Evolutionary conservation across 2,797 vertebrate genomes (phyloP).

Genomic region (Alectoris magna): DNA sequence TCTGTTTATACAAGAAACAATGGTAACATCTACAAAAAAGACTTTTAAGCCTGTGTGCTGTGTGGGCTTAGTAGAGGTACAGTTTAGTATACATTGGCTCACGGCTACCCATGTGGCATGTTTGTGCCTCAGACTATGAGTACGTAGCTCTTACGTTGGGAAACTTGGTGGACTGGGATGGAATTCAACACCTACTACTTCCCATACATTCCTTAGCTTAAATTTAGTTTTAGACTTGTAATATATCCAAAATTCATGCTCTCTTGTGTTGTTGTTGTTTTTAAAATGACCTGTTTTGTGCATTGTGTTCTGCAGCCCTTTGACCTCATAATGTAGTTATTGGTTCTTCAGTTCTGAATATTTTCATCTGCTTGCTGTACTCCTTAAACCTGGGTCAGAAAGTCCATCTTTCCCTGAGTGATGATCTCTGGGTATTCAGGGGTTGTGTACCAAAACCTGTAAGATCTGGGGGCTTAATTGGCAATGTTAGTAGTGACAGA

Average conservation of each 20-base stretch:
- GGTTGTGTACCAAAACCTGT: neutral
- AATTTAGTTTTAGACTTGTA: neutral
- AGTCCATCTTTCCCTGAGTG: neutral
- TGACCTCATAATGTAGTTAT: neutral
- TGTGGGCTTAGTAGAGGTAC: neutral
- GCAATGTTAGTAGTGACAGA: neutral
- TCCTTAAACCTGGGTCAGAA: neutral
- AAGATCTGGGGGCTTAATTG: neutral
- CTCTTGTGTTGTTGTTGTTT: neutral
- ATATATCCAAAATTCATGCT: neutral
- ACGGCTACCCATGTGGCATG: fast-evolving
- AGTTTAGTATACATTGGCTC: neutral
- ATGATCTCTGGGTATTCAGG: neutral
- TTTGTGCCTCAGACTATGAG: neutral
- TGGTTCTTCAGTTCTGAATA: neutral
- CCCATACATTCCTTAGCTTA: neutral
- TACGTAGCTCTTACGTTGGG: neutral
- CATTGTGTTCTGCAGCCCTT: neutral
- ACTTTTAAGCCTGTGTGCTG: neutral
- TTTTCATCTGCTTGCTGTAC: neutral
- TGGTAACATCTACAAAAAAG: neutral
- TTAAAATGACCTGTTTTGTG: neutral
- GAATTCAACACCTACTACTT: neutral
- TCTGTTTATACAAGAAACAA: neutral
- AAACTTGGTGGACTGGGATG: neutral